Conservation (phyloP, 2,888 invertebrate genomes). For the Drosophila birchii region DNA sequence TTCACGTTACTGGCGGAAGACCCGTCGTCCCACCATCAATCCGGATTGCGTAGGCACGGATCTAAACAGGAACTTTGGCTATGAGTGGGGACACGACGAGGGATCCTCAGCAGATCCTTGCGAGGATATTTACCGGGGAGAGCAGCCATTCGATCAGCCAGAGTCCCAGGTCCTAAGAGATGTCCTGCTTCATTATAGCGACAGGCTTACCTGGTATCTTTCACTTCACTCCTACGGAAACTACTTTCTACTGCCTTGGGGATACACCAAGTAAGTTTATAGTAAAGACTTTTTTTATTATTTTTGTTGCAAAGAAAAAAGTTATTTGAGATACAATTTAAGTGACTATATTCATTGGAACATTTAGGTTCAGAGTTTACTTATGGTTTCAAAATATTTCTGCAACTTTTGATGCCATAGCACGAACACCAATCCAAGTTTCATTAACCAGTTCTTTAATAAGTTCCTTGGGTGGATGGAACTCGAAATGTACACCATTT, state of each 20-base stretch:
- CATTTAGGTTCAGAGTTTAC: neutral
- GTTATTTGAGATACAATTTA: neutral
- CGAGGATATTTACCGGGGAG: conserved; percentile 86
- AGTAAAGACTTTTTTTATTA: neutral
- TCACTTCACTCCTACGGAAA: conserved; percentile 91
- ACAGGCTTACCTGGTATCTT: conserved; percentile 87
- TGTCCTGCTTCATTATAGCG: conserved; percentile 85
- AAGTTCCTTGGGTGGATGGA: conserved; percentile 86
- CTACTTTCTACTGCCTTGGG: conserved; percentile 89
- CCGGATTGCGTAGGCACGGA: conserved; percentile 86
- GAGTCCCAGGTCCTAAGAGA: conserved; percentile 87
- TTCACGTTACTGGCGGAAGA: conserved; percentile 86
- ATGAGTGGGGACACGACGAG: conserved; percentile 85
- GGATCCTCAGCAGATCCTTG: conserved; percentile 84
- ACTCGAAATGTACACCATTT: conserved; percentile 62
- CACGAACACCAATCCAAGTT: conserved; percentile 85
- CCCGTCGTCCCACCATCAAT: conserved; percentile 81
- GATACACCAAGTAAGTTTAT: conserved; percentile 85
- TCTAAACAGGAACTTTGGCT: conserved; percentile 88
- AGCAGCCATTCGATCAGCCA: conserved; percentile 87
- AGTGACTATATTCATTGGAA: neutral
- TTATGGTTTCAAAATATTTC: conserved; percentile 35
- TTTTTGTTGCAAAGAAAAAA: neutral
- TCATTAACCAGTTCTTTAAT: conserved; percentile 87
- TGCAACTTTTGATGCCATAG: conserved; percentile 76